Conservation (phyloP, 2,888 invertebrate genomes). For the Hirtodrosophila confusa region DNA sequence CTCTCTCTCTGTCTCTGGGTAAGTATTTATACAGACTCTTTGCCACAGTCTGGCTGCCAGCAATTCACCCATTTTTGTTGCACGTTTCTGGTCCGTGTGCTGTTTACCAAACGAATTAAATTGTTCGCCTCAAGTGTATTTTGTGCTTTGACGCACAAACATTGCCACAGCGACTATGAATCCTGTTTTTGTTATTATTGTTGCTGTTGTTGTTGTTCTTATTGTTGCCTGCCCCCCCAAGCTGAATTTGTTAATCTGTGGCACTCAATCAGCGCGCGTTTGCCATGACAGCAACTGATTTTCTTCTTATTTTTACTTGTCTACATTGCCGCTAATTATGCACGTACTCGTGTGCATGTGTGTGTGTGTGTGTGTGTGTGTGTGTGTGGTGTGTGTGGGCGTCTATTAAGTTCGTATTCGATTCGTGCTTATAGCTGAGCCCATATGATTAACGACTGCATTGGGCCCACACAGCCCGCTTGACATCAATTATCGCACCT, state of each 20-base stretch:
- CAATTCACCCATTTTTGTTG: constrained; percentile 26
- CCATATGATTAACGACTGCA: constrained; percentile 67
- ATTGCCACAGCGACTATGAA: constrained; percentile 42
- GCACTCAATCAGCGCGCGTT: constrained; percentile 71
- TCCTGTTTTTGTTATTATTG: constrained; percentile 19
- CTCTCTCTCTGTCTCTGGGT: constrained; percentile 1
- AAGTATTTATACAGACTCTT: constrained; percentile 52
- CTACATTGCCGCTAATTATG: constrained; percentile 63
- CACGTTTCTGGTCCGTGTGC: constrained; percentile 62
- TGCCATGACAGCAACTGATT: constrained; percentile 42
- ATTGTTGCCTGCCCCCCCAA: constrained; percentile 41
- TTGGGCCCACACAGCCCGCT: constrained; percentile 53
- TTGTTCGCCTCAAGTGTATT: constrained; percentile 78
- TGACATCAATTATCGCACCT: constrained; percentile 79
- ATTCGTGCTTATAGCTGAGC: constrained; percentile 45
- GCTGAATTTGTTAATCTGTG: constrained; percentile 73
- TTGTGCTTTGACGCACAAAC: constrained; percentile 74
- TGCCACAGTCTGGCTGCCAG: constrained; percentile 31
- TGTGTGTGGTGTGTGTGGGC: constrained; percentile 31
- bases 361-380: constrained; percentile 3
- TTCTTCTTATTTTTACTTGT: constrained; percentile 9
- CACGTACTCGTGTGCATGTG: constrained; percentile 42
- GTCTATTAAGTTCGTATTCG: constrained; percentile 54
- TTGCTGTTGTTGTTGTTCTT: constrained; percentile 26
- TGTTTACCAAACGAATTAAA: constrained; percentile 79